These are phyloP conservation scores for Ciconia stormi DNA, from an alignment of 2,113 vertebrate genomes.

Conservation along the genomic window DNA sequence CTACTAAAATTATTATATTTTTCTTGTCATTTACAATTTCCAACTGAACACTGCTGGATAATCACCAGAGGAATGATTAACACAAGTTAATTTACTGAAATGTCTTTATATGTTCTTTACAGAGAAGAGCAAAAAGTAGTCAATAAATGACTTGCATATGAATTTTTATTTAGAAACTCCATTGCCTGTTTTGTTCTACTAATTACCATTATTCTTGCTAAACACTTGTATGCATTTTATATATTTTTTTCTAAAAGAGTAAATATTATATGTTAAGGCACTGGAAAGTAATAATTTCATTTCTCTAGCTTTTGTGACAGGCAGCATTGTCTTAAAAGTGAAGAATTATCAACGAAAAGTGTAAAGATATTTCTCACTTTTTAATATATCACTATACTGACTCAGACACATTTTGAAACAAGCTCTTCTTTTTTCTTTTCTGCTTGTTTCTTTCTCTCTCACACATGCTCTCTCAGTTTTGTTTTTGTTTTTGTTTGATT, in stretches of 20 bases:
- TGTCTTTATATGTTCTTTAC: neutral
- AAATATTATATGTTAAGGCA: neutral
- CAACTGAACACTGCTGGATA: neutral
- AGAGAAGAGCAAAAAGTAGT: neutral
- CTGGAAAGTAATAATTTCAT: neutral
- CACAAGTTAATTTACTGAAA: neutral
- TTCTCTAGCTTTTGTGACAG: neutral
- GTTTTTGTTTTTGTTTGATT: slow-evolving; percentile 25
- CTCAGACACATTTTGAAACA: neutral
- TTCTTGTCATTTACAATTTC: neutral
- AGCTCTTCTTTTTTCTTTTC: neutral
- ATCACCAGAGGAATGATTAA: neutral
- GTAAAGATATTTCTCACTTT: neutral
- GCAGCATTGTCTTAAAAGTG: neutral
- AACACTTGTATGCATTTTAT: neutral
- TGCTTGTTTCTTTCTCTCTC: neutral
- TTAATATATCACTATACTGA: neutral
- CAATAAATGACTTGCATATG: neutral
- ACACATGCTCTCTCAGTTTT: neutral
- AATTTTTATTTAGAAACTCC: neutral
- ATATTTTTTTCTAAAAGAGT: neutral
- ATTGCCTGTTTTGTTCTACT: neutral
- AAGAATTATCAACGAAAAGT: neutral
- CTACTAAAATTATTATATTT: neutral
- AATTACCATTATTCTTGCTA: neutral